phyloP scores from a whole-genome alignment of 1,140 invertebrate genomes.

The Zaprionus tsacasi region DNA sequence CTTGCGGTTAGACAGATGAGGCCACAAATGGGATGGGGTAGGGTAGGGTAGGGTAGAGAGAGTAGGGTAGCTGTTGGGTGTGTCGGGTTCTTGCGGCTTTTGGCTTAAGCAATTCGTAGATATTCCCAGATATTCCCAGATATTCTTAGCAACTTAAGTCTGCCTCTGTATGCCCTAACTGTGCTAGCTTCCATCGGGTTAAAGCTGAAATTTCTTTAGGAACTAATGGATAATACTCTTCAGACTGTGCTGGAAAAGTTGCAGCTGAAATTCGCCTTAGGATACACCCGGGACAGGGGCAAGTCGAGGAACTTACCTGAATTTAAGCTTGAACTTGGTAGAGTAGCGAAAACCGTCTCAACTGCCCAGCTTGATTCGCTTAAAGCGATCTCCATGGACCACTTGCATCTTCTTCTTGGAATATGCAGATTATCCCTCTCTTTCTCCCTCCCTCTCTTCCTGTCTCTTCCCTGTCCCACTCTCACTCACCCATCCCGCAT shows the following conservation, averaged over 20 bases:
- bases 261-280: background rate
- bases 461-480: background rate
- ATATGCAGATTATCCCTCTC: background rate
- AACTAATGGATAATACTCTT: background rate
- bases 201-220: background rate
- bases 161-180: background rate
- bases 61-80: background rate
- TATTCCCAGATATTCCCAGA: background rate
- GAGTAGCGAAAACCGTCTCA: background rate
- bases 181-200: background rate
- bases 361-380: background rate
- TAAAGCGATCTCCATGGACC: background rate
- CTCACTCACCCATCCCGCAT: background rate
- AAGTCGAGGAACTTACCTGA: no score
- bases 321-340: background rate
- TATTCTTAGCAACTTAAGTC: background rate
- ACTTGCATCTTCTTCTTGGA: background rate
- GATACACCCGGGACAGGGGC: no score
- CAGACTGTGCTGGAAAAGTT: background rate
- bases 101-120: background rate
- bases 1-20: slow-evolving; percentile 38
- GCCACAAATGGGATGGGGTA: background rate
- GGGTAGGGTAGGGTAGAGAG: background rate
- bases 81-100: background rate
- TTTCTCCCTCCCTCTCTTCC: background rate